A percentile compares a stretch with the other conserved stretches of the same genome.
Conservation (phyloP, 2,888 invertebrate species). For the Apamea crenata region DNA sequence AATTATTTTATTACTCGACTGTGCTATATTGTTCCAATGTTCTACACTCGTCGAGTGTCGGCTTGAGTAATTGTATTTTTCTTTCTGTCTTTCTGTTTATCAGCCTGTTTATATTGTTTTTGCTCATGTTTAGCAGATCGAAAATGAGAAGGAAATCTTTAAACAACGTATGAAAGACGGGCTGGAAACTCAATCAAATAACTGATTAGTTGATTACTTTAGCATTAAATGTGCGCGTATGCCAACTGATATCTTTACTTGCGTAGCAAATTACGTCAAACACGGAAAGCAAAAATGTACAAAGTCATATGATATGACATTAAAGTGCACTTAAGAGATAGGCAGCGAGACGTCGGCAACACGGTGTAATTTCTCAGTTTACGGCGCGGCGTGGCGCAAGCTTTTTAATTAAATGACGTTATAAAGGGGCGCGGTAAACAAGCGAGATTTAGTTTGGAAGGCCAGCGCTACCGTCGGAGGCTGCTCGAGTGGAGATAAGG, state of each 20-base stretch:
- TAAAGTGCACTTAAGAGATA: slow-evolving; percentile 41
- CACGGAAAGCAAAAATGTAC: slow-evolving; percentile 16
- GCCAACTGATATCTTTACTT: slow-evolving; percentile 31
- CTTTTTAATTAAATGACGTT: slow-evolving; percentile 83
- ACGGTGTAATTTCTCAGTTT: slow-evolving; percentile 53
- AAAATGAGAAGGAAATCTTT: slow-evolving; percentile 9
- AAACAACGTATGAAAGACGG: slow-evolving; percentile 4
- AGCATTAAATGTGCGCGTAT: slow-evolving; percentile 5
- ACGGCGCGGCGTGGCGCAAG: slow-evolving; percentile 62
- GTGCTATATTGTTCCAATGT: slow-evolving; percentile 42
- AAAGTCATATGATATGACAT: slow-evolving; percentile 34
- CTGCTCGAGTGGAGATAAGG: slow-evolving; percentile 82
- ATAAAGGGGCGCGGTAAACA: slow-evolving; percentile 80
- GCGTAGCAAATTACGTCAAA: slow-evolving; percentile 31
- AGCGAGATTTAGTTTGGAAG: slow-evolving; percentile 78
- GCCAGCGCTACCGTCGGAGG: slow-evolving; percentile 72
- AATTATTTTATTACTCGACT: slow-evolving; percentile 42
- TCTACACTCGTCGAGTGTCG: slow-evolving; percentile 11
- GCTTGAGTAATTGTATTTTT: slow-evolving; percentile 26
- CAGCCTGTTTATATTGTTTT: slow-evolving; percentile 4
- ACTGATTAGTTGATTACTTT: slow-evolving; percentile 3
- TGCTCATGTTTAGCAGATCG: background rate
- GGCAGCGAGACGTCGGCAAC: slow-evolving; percentile 18
- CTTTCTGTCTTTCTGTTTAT: slow-evolving; percentile 9
- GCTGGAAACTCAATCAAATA: background rate